A percentile compares a stretch with the other conserved stretches of the same genome.
Evolutionary conservation across 2,797 vertebrate genomes (phyloP).

Genomic region (Bradypodion ventrale): DNA sequence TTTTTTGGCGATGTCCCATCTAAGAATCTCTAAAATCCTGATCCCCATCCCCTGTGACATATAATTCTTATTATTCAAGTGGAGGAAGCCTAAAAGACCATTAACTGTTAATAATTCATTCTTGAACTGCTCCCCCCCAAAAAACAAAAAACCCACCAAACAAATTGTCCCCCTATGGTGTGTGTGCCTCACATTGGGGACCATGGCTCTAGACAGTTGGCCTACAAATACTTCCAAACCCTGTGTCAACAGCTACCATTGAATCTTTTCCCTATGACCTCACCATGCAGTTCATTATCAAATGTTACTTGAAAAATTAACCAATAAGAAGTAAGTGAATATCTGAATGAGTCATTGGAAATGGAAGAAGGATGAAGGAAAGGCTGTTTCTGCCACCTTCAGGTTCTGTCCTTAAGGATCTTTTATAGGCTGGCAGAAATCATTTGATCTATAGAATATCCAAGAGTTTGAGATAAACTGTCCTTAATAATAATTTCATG

Average conservation of each 20-base stretch:
- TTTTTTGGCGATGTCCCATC: too few species aligned
- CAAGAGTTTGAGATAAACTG: too few species aligned
- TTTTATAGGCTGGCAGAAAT: neutral
- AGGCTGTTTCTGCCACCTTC: neutral
- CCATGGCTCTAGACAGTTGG: neutral
- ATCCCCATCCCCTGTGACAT: too few species aligned
- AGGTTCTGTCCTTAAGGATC: neutral
- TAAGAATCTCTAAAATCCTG: too few species aligned
- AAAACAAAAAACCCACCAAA: too few species aligned
- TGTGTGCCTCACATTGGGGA: too few species aligned
- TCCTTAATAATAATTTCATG: too few species aligned
- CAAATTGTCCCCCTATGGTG: too few species aligned
- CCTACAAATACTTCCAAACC: neutral
- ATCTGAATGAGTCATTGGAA: neutral
- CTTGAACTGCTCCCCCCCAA: too few species aligned
- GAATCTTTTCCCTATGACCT: neutral
- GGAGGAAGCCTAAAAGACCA: too few species aligned
- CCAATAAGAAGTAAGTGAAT: neutral
- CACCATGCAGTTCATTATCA: neutral
- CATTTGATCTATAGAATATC: neutral
- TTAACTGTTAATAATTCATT: too few species aligned
- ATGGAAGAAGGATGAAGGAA: neutral
- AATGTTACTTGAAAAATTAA: neutral
- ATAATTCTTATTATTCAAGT: too few species aligned
- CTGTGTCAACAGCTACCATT: neutral